Conservation (phyloP, 2,113 vertebrate genomes). For the Gorsachius goisagi region DNA sequence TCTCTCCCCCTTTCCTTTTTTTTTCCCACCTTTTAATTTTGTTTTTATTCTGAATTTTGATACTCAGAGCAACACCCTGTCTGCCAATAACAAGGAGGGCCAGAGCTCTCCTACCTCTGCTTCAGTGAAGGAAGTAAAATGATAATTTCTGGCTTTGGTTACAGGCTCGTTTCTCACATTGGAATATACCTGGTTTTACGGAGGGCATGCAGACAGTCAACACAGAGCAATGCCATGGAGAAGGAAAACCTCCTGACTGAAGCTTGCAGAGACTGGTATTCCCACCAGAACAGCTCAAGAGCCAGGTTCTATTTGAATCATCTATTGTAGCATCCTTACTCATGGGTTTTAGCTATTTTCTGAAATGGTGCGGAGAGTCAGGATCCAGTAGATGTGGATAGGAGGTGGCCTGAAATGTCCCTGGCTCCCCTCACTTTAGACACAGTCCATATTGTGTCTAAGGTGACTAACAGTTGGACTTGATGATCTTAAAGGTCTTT, state of each 20-base stretch:
- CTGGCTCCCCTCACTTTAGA: neutral
- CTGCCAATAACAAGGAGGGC: neutral
- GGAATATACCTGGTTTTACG: neutral
- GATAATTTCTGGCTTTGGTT: neutral
- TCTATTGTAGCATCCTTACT: neutral
- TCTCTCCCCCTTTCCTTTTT: too few species aligned
- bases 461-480: too few species aligned
- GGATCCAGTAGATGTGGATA: neutral
- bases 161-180: neutral
- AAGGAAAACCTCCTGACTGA: neutral
- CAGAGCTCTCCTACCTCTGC: neutral
- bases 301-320: neutral
- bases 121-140: neutral
- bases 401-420: neutral
- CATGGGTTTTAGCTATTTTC: neutral
- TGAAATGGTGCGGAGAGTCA: neutral
- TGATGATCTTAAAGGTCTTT: too few species aligned
- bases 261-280: neutral
- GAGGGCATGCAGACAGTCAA: too few species aligned
- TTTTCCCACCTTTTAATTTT: neutral
- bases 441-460: too few species aligned
- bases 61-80: neutral
- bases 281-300: neutral
- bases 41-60: neutral
- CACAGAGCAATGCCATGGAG: fast-evolving